A percentile compares a stretch with the other conserved stretches of the same genome.
phyloP scores from a whole-genome alignment of 2,888 invertebrate species.

The Phortica okadai region DNA sequence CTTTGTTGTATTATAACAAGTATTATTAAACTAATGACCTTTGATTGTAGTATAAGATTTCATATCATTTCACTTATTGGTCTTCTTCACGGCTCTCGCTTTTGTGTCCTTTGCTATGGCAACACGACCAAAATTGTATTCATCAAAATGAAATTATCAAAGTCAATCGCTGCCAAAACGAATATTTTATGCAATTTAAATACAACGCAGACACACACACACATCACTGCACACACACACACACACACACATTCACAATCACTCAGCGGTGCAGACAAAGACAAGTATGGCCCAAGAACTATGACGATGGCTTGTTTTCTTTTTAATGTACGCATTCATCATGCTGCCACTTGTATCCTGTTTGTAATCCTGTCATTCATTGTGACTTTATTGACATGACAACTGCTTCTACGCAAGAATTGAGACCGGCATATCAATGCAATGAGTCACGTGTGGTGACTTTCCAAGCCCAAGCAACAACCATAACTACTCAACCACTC shows the following conservation, averaged over 20 bases:
- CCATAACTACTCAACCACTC: conserved; percentile 41
- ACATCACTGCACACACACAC: neutral
- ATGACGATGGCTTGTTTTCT: conserved; percentile 21
- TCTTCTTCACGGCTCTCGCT: neutral
- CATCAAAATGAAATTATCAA: neutral
- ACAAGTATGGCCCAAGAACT: neutral
- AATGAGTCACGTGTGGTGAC: conserved; percentile 61
- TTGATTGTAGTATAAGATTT: too few species aligned
- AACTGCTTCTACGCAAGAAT: conserved; percentile 34
- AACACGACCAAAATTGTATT: neutral
- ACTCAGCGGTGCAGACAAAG: neutral
- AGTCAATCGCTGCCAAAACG: conserved; percentile 8
- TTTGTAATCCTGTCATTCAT: conserved; percentile 66
- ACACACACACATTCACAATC: neutral
- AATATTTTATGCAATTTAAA: conserved; percentile 24
- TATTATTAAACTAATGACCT: too few species aligned
- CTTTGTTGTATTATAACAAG: too few species aligned
- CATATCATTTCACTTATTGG: neutral
- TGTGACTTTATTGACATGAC: conserved; percentile 69
- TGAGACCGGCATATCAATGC: conserved; percentile 26
- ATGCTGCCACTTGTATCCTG: conserved; percentile 59
- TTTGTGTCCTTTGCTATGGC: neutral
- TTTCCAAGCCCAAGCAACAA: conserved; percentile 26
- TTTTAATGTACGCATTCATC: conserved; percentile 61
- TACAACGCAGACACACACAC: neutral